phyloP scores from a whole-genome alignment of 2,113 vertebrate species.

The Calyptommatus sinebrachiatus region DNA sequence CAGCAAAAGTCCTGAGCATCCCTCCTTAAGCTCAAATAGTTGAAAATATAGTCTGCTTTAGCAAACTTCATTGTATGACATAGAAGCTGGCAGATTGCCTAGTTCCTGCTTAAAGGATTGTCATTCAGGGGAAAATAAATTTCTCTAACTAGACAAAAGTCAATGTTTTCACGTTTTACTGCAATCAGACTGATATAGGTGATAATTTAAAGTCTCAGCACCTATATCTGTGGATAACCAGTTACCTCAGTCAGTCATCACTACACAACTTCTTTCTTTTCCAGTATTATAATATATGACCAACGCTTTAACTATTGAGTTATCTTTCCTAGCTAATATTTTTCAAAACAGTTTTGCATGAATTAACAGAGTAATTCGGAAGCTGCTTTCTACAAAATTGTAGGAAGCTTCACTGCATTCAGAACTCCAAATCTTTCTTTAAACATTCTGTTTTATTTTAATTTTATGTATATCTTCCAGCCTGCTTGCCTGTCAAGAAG shows the following conservation, averaged over 20 bases:
- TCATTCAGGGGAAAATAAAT: slow-evolving; percentile 89
- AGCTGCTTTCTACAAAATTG: slow-evolving; percentile 49
- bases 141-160: slow-evolving; percentile 86
- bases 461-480: slow-evolving; percentile 73
- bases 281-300: slow-evolving; percentile 64
- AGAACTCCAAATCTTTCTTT: slow-evolving; percentile 70
- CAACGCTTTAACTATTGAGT: slow-evolving; percentile 65
- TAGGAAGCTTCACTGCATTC: slow-evolving; percentile 49
- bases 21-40: slow-evolving; percentile 71
- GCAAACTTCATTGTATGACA: slow-evolving; percentile 78
- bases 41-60: slow-evolving; percentile 78
- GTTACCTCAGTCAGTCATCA: slow-evolving; percentile 83
- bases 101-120: slow-evolving; percentile 85
- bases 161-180: slow-evolving; percentile 88
- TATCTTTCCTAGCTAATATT: slow-evolving; percentile 51
- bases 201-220: slow-evolving; percentile 87
- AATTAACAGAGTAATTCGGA: slow-evolving; percentile 54
- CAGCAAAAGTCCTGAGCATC: slow-evolving; percentile 66
- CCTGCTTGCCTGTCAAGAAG: slow-evolving; percentile 68
- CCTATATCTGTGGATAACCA: slow-evolving; percentile 80
- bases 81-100: slow-evolving; percentile 79
- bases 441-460: slow-evolving; percentile 75
- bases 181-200: slow-evolving; percentile 82
- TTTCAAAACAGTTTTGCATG: slow-evolving; percentile 44
- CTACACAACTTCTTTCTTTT: slow-evolving; percentile 71